Evolutionary conservation across 2,113 vertebrate genomes (phyloP).

Genomic region (Dasyurus viverrinus): DNA sequence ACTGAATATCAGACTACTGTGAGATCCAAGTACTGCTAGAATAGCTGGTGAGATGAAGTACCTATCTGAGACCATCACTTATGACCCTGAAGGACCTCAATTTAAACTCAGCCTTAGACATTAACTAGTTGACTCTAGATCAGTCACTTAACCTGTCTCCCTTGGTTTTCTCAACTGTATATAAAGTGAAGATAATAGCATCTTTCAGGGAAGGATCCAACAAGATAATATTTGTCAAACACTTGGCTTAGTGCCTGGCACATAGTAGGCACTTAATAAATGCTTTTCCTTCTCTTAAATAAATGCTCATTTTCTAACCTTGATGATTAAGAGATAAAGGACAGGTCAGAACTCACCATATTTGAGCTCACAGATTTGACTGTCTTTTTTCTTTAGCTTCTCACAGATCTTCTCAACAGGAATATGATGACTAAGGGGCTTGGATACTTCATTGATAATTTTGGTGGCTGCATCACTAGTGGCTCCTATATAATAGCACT

Average conservation of each 20-base stretch:
- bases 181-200: neutral
- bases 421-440: constrained; percentile 94
- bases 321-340: neutral
- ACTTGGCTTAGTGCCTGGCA: neutral
- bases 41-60: neutral
- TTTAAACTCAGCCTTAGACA: neutral
- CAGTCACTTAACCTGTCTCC: neutral
- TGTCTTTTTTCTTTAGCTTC: constrained; percentile 97
- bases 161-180: neutral
- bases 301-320: too few relatives aligned
- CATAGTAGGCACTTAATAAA: neutral
- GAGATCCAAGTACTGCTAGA: neutral
- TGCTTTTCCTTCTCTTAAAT: too few relatives aligned
- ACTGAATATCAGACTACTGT: neutral
- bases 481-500: constrained; percentile 98
- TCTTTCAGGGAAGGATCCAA: neutral
- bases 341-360: constrained; percentile 88
- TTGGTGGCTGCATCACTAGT: constrained; percentile 98
- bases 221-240: neutral
- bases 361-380: constrained; percentile 97
- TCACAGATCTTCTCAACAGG: constrained; percentile 97
- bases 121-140: neutral
- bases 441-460: constrained; percentile 96
- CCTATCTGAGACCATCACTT: neutral
- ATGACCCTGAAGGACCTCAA: neutral